Base-by-base conservation (phyloP, 2,797 vertebrate genomes). In the Bucorvus abyssinicus region DNA sequence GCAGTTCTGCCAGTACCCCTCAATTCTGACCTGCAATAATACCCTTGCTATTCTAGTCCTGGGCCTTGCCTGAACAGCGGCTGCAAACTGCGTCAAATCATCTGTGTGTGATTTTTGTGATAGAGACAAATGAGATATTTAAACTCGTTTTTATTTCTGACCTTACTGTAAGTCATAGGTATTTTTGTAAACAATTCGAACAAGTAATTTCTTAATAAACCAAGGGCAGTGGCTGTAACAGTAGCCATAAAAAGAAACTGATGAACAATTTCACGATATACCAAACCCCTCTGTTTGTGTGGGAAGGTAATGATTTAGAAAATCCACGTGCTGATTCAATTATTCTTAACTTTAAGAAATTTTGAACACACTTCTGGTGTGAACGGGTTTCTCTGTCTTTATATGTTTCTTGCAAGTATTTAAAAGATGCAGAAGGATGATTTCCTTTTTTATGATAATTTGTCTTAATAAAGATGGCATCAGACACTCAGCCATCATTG, bases 341-440 rank as follows among this genome's bases (percentile, higher is more conserved):
- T 97, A 93, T 90, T 95, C 87, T 84, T 95, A 97, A 96, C 93
- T 97, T 92, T 77, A 90, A 95, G 94, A 97, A 97, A 96, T 95
- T 95, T 95, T 95, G 93, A 96, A 82, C 75, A 70, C 84, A 91
- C 91, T 75, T 96, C 91, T 96, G 90, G 47, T 95, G 70, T 93
- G 93, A 97, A 91, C 93, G 93, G 89, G 79, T 88, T 96, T 93
- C 90, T 95, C 82, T 96, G 88, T 93, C 89, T 94, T 93, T 95
- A 61, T 94, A 49, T 92, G 74, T 97, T 96, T 96, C 86, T 96
- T 96, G 94, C 91, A 97, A 95, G 89, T 94, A 94, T 97, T 97
- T 96, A 94, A 96, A 94, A 92, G 92, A 90, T 93, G 88, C 89
- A 94, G 94, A 92, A 68, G 64, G 91, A 92, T 85, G 75, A 81